phyloP scores from a whole-genome alignment of 2,888 invertebrate genomes.

The Pyrrhia umbra region DNA sequence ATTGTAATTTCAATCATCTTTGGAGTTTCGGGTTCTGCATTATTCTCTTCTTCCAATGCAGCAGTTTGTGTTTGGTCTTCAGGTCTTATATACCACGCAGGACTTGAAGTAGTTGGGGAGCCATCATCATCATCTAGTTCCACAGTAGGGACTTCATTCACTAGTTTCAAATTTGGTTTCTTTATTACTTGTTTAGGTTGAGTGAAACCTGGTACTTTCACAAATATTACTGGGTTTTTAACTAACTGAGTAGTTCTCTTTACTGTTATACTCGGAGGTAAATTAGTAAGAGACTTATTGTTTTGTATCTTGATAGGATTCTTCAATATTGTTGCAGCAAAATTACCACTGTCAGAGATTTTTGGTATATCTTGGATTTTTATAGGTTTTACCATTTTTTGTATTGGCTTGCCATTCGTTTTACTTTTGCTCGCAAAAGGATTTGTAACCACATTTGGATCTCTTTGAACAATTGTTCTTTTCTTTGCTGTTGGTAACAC shows the following conservation, averaged over 20 bases:
- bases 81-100: conserved; percentile 85
- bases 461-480: neutral
- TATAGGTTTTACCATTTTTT: conserved; percentile 37
- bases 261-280: conserved; percentile 81
- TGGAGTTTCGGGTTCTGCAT: conserved; percentile 76
- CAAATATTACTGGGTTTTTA: conserved; percentile 44
- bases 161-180: conserved; percentile 8
- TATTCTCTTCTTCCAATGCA: conserved; percentile 74
- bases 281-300: conserved; percentile 62
- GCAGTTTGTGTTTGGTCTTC: conserved; percentile 70
- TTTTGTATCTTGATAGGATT: conserved; percentile 59
- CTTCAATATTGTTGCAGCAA: conserved; percentile 43
- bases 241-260: conserved; percentile 65
- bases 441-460: conserved; percentile 48
- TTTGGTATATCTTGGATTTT: conserved; percentile 52
- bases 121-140: conserved; percentile 84
- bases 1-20: conserved; percentile 83
- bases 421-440: conserved; percentile 63
- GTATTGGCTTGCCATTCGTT: conserved; percentile 60
- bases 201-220: conserved; percentile 37
- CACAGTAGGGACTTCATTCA: conserved; percentile 73
- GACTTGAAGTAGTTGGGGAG: conserved; percentile 64
- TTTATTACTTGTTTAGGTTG: neutral
- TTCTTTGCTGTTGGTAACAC: conserved; percentile 36
- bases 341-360: conserved; percentile 37